Evolutionary conservation across 2,888 invertebrate species (phyloP), one percentile per base, ranked within the genome.

Genomic region (Acronicta leporina): DNA sequence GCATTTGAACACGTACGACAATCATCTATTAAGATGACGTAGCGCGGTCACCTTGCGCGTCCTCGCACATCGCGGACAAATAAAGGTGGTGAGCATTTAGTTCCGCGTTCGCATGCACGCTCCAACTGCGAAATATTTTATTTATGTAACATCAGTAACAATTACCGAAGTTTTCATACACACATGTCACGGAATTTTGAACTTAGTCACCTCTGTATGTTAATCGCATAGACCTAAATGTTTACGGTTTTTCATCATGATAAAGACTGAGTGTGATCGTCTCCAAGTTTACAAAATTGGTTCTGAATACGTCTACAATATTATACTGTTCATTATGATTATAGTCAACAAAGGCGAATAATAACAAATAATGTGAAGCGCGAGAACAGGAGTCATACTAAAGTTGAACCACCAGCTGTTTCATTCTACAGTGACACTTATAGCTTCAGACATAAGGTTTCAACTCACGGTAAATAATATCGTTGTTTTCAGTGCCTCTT

Each of bases 1-100:
- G 68, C 64, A 66, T 63, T 52, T 44, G 71, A 55, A 61, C 61
- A 74, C 55, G 63, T 63, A 70, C 72, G 58, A 64, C 63, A 58
- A 54, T 70, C 74, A 58, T 76, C 69, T 75, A 63, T 65, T 65
- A 50, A 63, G 62, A 63, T 62, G 70, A 74, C 72, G 74, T 75
- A 69, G 68, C 75, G 81, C 91, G 92, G 94, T 93, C 93, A 92
- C 94, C 93, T 93, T 93, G 92, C 81, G 73, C 87, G 92, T 91
- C 89, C 90, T 81, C 89, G 85, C 84, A 75, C 89, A 86, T 89
- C 89, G 88, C 92, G 90, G 91, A 86, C 92, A 87, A 89, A 90
- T 90, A 91, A 92, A 92, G 92, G 91, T 90, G 84, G 83, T 83
- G 68, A 82, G 80, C 77, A 68, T 75, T 80, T 81, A 86, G 87